Evolutionary conservation across 37 sponge, comb jelly and placozoan genomes (phyloP).

Genomic region (Spongilla lacustris): DNA sequence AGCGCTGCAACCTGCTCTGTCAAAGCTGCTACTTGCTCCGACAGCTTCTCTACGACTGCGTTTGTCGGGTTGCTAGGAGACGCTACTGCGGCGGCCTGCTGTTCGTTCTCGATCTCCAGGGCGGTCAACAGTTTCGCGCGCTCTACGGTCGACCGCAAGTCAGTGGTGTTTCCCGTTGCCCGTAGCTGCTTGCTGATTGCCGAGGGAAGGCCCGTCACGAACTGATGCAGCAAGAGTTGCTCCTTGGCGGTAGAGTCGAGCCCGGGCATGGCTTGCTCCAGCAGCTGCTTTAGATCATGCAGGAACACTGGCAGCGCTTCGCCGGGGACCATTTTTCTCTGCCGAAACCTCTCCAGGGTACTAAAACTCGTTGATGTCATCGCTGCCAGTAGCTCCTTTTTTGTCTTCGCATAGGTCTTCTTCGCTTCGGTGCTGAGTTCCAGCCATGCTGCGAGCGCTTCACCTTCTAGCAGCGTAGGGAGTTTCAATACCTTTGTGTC

Average conservation of each 20-base stretch:
- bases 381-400: neutral
- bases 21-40: constrained; percentile 20
- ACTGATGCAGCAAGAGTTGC: constrained; percentile 50
- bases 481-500: neutral
- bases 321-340: constrained; percentile 18
- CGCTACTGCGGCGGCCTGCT: neutral
- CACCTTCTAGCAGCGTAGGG: neutral
- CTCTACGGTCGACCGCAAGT: constrained; percentile 21
- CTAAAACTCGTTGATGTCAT: constrained; percentile 12
- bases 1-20: constrained; percentile 46
- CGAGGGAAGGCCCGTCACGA: constrained; percentile 49
- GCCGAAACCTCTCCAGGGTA: constrained; percentile 49
- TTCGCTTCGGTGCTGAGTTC: constrained; percentile 18
- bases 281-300: constrained; percentile 37
- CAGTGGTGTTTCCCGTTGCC: constrained; percentile 31
- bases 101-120: constrained; percentile 2
- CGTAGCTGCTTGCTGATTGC: constrained; percentile 30
- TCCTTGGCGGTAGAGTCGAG: constrained; percentile 15
- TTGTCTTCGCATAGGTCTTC: constrained; percentile 1
- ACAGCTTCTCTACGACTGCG: neutral
- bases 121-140: constrained; percentile 20
- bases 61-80: constrained; percentile 2
- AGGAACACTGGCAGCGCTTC: constrained; percentile 49
- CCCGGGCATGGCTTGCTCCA: constrained; percentile 67
- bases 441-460: constrained; percentile 23